These are phyloP conservation scores for Drosophila parthenogenetica DNA, from an alignment of 2,888 invertebrate genomes.

Conservation along the genomic window DNA sequence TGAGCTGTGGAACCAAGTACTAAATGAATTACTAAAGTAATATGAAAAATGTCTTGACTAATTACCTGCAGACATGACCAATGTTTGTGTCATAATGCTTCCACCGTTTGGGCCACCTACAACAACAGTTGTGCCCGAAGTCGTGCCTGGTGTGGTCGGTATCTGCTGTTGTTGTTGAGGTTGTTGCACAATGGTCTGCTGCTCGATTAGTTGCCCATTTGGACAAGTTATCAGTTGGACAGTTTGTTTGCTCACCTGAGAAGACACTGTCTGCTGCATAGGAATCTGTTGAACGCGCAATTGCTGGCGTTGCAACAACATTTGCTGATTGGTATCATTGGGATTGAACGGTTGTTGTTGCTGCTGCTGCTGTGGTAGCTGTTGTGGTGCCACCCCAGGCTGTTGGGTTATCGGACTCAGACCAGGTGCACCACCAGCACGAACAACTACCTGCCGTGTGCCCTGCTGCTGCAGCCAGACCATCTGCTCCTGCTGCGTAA, in stretches of 20 bases:
- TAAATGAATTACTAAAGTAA: neutral
- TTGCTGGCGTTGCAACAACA: slow-evolving; percentile 83
- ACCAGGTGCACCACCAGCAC: slow-evolving; percentile 83
- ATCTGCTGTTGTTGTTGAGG: slow-evolving; percentile 47
- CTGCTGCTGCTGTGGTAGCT: slow-evolving; percentile 63
- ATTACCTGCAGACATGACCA: slow-evolving; percentile 71
- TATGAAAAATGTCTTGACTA: neutral
- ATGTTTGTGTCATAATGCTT: slow-evolving; percentile 76
- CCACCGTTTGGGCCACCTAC: slow-evolving; percentile 47
- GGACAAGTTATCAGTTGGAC: slow-evolving; percentile 81
- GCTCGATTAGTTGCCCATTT: slow-evolving; percentile 74
- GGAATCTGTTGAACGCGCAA: slow-evolving; percentile 83
- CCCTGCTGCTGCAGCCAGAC: slow-evolving; percentile 90
- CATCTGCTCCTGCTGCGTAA: slow-evolving; percentile 88
- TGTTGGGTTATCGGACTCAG: slow-evolving; percentile 83
- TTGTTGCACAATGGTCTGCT: slow-evolving; percentile 74
- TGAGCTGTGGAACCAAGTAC: slow-evolving; percentile 27
- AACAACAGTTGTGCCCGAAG: slow-evolving; percentile 55
- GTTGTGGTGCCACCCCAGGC: slow-evolving; percentile 53
- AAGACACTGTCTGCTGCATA: slow-evolving; percentile 71
- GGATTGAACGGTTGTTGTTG: slow-evolving; percentile 76
- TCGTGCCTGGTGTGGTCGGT: slow-evolving; percentile 55
- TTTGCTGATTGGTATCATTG: slow-evolving; percentile 83
- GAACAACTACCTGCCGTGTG: slow-evolving; percentile 87
- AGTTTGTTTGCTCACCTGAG: slow-evolving; percentile 77